A percentile compares a stretch with the other conserved stretches of the same genome.
Conservation (phyloP, 2,888 invertebrate genomes). For the Cerceris rybyensis region DNA sequence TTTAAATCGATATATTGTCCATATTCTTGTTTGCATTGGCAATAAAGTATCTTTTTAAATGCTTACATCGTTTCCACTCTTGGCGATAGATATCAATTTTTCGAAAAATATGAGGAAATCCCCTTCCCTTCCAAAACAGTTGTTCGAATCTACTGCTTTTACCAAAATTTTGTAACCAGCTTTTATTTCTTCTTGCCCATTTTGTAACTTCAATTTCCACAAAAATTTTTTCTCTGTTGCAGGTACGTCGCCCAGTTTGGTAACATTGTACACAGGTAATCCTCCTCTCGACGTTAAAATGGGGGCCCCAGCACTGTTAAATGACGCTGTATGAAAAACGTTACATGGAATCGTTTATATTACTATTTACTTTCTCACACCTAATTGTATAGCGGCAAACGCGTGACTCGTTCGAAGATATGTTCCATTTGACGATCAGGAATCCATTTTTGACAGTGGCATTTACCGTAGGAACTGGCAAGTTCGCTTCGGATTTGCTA, state of each 20-base stretch:
- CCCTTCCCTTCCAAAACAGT: constrained; percentile 70
- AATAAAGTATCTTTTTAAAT: background rate
- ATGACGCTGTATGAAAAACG: constrained; percentile 1
- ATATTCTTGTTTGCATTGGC: too few species aligned
- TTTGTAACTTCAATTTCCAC: constrained; percentile 58
- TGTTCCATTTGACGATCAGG: constrained; percentile 69
- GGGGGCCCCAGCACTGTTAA: constrained; percentile 71
- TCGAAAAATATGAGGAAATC: constrained; percentile 34
- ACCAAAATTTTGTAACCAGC: constrained; percentile 70
- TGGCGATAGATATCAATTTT: background rate
- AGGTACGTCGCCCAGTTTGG: constrained; percentile 64
- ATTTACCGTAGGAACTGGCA: constrained; percentile 69
- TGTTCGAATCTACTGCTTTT: constrained; percentile 62
- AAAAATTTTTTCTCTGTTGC: constrained; percentile 54
- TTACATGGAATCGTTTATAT: background rate
- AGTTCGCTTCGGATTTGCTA: constrained; percentile 41
- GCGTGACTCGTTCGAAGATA: constrained; percentile 32
- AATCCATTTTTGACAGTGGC: constrained; percentile 35
- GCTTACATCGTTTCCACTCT: background rate
- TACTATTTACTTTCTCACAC: constrained; percentile 27
- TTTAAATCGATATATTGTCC: background rate
- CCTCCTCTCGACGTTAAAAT: constrained; percentile 72
- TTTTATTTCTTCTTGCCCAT: constrained; percentile 34
- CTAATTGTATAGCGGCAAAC: constrained; percentile 68
- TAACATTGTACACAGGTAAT: constrained; percentile 72